Percentiles rank a stretch among this genome's conserved stretches.
Conservation (phyloP, 2,888 invertebrate genomes). For the Pseudeuparius sepicola region DNA sequence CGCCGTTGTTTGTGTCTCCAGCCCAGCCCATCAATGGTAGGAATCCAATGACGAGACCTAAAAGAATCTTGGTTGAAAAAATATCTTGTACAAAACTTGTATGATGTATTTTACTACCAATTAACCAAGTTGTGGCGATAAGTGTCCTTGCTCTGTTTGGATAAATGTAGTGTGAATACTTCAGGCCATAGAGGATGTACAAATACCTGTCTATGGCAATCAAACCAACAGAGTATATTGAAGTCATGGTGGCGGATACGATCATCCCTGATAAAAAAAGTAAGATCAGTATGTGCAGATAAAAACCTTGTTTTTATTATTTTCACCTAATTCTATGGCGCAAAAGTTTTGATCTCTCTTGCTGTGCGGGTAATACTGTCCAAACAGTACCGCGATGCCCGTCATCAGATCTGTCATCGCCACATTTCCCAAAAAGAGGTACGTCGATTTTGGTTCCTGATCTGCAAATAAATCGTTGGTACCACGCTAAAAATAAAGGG, state of each 20-base stretch:
- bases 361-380: slow-evolving; percentile 38
- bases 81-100: too few relatives aligned
- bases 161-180: slow-evolving; percentile 52
- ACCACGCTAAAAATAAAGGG: too few relatives aligned
- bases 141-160: slow-evolving; percentile 47
- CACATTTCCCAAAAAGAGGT: slow-evolving; percentile 55
- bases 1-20: slow-evolving; percentile 42
- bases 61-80: too few relatives aligned
- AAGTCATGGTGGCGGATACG: slow-evolving; percentile 53
- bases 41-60: slow-evolving; percentile 49
- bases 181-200: slow-evolving; percentile 53
- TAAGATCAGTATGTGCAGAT: slow-evolving; percentile 8
- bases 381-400: slow-evolving; percentile 49
- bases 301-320: not conserved
- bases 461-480: slow-evolving; percentile 36
- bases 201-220: slow-evolving; percentile 55
- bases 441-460: slow-evolving; percentile 52
- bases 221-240: slow-evolving; percentile 52
- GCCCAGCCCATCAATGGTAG: slow-evolving; percentile 51
- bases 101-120: slow-evolving; percentile 43
- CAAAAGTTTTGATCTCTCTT: slow-evolving; percentile 37
- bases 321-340: slow-evolving; percentile 39
- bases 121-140: slow-evolving; percentile 47
- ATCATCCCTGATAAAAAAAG: slow-evolving; percentile 44
- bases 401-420: slow-evolving; percentile 55